Percentiles rank a stretch among this genome's conserved stretches.
Evolutionary conservation across 2,888 invertebrate genomes (phyloP).

Genomic region (Stomorhina lunata): DNA sequence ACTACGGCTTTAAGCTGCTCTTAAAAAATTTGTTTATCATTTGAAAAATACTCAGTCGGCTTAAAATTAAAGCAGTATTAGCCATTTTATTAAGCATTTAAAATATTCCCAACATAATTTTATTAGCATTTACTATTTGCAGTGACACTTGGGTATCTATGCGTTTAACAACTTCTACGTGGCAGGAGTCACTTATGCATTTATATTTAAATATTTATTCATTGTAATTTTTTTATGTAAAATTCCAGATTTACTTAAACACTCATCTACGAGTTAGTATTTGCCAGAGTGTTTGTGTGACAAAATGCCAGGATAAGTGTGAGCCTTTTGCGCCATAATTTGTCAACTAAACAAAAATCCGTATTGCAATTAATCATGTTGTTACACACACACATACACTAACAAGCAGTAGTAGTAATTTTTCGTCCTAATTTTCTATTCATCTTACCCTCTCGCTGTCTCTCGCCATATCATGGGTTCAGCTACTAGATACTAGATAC

Average conservation of each 20-base stretch:
- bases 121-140: no score
- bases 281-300: background rate
- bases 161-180: background rate
- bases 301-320: background rate
- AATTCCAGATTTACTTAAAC: background rate
- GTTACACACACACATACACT: no score
- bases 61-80: no score
- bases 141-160: no score
- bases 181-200: background rate
- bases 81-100: no score
- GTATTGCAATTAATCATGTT: conserved; percentile 67
- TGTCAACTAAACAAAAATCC: conserved; percentile 67
- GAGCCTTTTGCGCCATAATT: conserved; percentile 63
- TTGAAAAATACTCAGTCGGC: no score
- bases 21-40: no score
- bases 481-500: background rate
- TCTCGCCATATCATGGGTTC: no score
- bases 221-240: background rate
- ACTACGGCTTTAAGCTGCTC: no score
- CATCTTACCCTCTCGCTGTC: background rate
- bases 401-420: conserved; percentile 35
- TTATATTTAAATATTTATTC: background rate
- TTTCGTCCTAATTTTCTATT: conserved; percentile 34
- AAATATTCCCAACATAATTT: no score
- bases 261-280: background rate